These are phyloP conservation scores for Sorex fumeus DNA, from an alignment of 2,113 vertebrate species.

Conservation along the genomic window DNA sequence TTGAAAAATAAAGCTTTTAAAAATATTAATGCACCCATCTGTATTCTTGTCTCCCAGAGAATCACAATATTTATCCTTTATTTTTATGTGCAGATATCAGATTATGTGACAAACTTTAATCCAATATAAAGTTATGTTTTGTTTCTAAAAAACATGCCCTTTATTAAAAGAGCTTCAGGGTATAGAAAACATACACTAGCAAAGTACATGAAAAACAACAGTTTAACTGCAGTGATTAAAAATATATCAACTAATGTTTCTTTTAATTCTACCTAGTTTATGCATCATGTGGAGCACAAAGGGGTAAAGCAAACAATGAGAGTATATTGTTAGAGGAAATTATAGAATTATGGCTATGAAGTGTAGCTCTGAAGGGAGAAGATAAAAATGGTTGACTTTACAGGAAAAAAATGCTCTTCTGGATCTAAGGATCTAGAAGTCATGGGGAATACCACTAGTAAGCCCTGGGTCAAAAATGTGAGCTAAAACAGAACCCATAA, in stretches of 20 bases:
- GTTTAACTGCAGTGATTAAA: slow-evolving; percentile 45
- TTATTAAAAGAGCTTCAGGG: slow-evolving; percentile 56
- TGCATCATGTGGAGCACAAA: slow-evolving; percentile 45
- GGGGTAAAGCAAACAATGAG: background rate
- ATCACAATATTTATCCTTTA: background rate
- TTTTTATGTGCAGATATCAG: slow-evolving; percentile 59
- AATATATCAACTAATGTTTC: slow-evolving; percentile 47
- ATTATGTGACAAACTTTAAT: slow-evolving; percentile 55
- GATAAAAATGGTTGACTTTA: background rate
- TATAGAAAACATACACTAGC: slow-evolving; percentile 38
- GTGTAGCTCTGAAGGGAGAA: background rate
- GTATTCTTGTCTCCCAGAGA: background rate
- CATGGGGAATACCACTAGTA: background rate
- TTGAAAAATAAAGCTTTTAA: no score
- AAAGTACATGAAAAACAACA: slow-evolving; percentile 54
- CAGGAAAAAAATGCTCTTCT: background rate
- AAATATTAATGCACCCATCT: background rate
- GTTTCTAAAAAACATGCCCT: slow-evolving; percentile 59
- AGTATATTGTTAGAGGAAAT: slow-evolving; percentile 17
- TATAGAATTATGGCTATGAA: background rate
- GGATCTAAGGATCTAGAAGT: no score
- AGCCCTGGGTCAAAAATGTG: background rate
- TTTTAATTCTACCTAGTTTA: slow-evolving; percentile 63
- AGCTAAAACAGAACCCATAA: background rate
- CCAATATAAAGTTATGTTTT: slow-evolving; percentile 38